Percentiles rank a stretch among this genome's conserved stretches.
These are phyloP conservation scores for Drosophila rufa DNA, from an alignment of 1,140 invertebrate genomes.

Conservation along the genomic window DNA sequence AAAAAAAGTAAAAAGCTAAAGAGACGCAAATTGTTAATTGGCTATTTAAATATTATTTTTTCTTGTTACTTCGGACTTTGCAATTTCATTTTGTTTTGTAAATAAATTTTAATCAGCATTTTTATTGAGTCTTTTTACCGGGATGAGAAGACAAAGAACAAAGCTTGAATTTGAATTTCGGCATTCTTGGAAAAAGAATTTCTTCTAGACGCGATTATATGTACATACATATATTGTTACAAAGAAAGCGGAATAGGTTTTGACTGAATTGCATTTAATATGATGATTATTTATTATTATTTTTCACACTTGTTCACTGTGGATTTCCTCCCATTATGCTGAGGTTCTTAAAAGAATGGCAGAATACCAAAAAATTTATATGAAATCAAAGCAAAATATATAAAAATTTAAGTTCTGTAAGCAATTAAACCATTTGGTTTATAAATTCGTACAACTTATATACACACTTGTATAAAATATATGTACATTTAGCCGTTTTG, in stretches of 20 bases:
- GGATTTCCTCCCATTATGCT: background rate
- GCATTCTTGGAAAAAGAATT: conserved; percentile 7
- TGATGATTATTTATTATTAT: background rate
- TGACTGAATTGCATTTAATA: conserved; percentile 1
- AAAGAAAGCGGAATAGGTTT: background rate
- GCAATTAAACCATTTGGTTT: background rate
- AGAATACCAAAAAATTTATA: no score
- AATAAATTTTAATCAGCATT: conserved; percentile 49
- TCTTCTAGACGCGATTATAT: background rate
- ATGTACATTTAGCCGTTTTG: conserved; percentile 31
- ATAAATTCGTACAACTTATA: background rate
- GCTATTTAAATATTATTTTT: conserved; percentile 68
- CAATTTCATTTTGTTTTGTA: conserved; percentile 58
- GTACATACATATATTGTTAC: no score
- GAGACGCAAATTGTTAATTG: conserved; percentile 77
- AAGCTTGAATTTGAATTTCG: conserved; percentile 30
- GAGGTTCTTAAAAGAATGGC: background rate
- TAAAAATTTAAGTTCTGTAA: background rate
- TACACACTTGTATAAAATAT: conserved; percentile 6
- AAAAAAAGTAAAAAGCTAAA: conserved; percentile 26
- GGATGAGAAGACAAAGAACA: conserved; percentile 34
- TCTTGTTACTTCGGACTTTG: conserved; percentile 12
- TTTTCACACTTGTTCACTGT: background rate
- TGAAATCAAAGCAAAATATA: no score
- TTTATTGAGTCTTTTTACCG: conserved; percentile 30